These are phyloP conservation scores for Anser brachyrhynchus DNA, from an alignment of 2,113 vertebrate species.

Conservation along the genomic window DNA sequence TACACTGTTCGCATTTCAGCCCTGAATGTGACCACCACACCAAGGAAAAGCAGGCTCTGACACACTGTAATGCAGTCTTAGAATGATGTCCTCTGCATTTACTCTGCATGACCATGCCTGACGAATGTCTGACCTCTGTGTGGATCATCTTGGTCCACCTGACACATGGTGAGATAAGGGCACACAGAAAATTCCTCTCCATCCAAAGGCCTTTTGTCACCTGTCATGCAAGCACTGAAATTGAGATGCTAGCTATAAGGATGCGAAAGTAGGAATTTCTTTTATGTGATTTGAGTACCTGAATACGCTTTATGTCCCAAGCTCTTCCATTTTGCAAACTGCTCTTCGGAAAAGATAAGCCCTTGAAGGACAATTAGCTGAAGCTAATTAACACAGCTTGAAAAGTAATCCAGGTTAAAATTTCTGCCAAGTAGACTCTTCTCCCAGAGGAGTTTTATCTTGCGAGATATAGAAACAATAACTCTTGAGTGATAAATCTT, in stretches of 20 bases:
- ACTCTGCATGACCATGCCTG: not conserved
- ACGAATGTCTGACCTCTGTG: not conserved
- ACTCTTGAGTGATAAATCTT: not conserved
- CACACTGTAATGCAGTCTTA: fast-evolving
- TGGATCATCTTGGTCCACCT: not conserved
- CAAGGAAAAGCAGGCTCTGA: not conserved
- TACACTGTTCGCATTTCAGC: not conserved
- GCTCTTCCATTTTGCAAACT: not conserved
- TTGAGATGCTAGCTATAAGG: not conserved
- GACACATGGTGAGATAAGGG: fast-evolving
- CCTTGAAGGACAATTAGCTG: slow-evolving; percentile 44
- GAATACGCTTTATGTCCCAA: fast-evolving
- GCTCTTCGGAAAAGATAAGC: not conserved
- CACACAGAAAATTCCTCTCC: not conserved
- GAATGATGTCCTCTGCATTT: not conserved
- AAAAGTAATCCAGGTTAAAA: slow-evolving; percentile 24
- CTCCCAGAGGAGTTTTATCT: not conserved
- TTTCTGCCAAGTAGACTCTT: not conserved
- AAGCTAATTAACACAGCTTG: slow-evolving; percentile 52
- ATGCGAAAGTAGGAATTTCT: not conserved
- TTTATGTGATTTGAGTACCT: not conserved
- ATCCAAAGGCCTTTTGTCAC: not conserved
- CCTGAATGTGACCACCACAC: not conserved
- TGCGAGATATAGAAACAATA: not conserved
- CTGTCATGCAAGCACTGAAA: not conserved